Percentiles rank a stretch among this genome's conserved stretches.
Evolutionary conservation across 92 coral and sea anemone genomes (phyloP).

Genomic region (Porites rus): DNA sequence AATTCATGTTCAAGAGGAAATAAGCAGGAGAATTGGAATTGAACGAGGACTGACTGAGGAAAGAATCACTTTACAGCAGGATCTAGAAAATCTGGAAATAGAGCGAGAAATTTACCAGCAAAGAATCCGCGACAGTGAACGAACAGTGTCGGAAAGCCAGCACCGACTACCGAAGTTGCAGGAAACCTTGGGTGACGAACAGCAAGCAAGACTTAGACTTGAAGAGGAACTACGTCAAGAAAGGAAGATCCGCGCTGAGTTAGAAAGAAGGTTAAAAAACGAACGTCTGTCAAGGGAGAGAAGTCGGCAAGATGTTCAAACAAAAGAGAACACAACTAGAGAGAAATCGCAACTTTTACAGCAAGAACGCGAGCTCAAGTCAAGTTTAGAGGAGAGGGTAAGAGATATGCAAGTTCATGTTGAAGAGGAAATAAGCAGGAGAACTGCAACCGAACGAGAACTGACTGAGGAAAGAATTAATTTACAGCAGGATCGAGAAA

Average conservation of each 20-base stretch:
- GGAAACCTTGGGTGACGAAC: too few relatives aligned
- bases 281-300: constrained; percentile 43
- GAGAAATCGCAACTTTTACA: constrained; percentile 70
- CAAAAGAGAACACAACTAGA: constrained; percentile 61
- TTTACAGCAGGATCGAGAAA: too few relatives aligned
- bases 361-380: constrained; percentile 69
- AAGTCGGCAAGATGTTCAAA: constrained; percentile 51
- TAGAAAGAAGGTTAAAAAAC: too few relatives aligned
- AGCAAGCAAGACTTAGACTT: too few relatives aligned
- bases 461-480: too few relatives aligned
- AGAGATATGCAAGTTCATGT: constrained; percentile 65
- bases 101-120: constrained; percentile 58
- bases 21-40: constrained; percentile 38
- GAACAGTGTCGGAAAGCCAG: too few relatives aligned
- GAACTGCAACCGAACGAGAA: constrained; percentile 5
- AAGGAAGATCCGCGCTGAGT: constrained; percentile 22
- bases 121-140: too few relatives aligned
- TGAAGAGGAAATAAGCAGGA: constrained; percentile 65
- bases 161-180: too few relatives aligned
- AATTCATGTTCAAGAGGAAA: constrained; percentile 63
- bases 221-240: constrained; percentile 66
- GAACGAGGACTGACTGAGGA: constrained; percentile 65
- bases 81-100: constrained; percentile 48
- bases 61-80: constrained; percentile 53
- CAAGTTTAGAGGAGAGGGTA: constrained; percentile 68